Base-by-base conservation (phyloP, 2,888 invertebrate genomes). In the Apocheima hispidaria region DNA sequence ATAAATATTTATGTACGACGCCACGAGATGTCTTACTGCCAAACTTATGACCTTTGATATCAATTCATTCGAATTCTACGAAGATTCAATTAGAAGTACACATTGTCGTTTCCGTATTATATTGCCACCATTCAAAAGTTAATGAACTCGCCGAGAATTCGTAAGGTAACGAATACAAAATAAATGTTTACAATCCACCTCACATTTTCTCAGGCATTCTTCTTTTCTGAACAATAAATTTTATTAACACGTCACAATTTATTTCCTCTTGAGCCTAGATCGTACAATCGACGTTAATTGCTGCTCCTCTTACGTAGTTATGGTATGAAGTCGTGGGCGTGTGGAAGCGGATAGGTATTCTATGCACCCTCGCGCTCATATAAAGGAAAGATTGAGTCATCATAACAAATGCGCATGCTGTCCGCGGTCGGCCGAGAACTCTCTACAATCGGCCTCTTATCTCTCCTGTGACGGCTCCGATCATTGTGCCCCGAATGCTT, bases 301-400 rank as follows among this genome's bases (percentile, higher is more conserved):
- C 86, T 85, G 87, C 88, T 85, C 78, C 88, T 87, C 82, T 88
- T 87, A 86, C 84, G 85, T 84, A 77, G 49, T 38, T 58, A 74
- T 75, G 70, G 70, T 73, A 69, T 71, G 83, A 83, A 77, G 83
- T 82, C 82, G 87, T 83, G 55, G 63, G 71, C 65, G 68, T 64
- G 48, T 51, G 59, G 63, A 50, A 56, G 52, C 72, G 71, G 74
- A 74, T 78, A 77, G 73, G 71, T 77, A 74, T 78, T 81, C 78
- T 78, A 36, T 51, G 60, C 59, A 57, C 75, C 74, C 74, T 78
- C 73, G 71, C 71, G 77, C 79, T 73, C 69, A 73, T 74, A 89
- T 87, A 92, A 92, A 90, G 89, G 85, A 92, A 92, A 83, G 80
- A 92, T 91, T 88, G 89, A 92, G 90, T 92, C 92, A 92, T 92